phyloP scores from a whole-genome alignment of 2,888 invertebrate species.

The Ceramica pisi region DNA sequence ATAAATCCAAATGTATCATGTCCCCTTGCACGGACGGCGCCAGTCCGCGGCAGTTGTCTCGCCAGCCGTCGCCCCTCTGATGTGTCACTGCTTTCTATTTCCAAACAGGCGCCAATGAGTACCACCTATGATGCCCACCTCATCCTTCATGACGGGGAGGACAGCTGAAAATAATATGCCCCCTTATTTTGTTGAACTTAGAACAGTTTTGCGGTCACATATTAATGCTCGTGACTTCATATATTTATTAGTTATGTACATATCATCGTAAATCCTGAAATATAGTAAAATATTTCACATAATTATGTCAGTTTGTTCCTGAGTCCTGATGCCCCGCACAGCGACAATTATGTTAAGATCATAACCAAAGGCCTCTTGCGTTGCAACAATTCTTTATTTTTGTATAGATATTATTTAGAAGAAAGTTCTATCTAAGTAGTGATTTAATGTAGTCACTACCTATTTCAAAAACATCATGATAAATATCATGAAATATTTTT shows the following conservation, averaged over 20 bases:
- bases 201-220: neutral
- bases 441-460: neutral
- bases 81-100: constrained; percentile 88
- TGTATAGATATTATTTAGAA: neutral
- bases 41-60: constrained; percentile 71
- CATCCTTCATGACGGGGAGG: constrained; percentile 61
- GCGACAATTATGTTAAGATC: neutral
- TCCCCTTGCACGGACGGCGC: constrained; percentile 68
- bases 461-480: neutral
- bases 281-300: neutral
- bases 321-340: no score
- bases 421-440: neutral
- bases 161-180: constrained; percentile 31
- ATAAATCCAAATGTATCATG: constrained; percentile 64
- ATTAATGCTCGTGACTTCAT: neutral
- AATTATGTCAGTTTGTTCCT: neutral
- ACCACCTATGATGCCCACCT: constrained; percentile 73
- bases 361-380: neutral
- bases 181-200: constrained; percentile 38
- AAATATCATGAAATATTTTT: neutral
- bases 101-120: constrained; percentile 80
- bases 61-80: constrained; percentile 70
- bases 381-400: neutral
- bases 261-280: neutral
- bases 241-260: neutral